phyloP scores from a whole-genome alignment of 2,113 vertebrate species.

The Copsychus sechellarum region DNA sequence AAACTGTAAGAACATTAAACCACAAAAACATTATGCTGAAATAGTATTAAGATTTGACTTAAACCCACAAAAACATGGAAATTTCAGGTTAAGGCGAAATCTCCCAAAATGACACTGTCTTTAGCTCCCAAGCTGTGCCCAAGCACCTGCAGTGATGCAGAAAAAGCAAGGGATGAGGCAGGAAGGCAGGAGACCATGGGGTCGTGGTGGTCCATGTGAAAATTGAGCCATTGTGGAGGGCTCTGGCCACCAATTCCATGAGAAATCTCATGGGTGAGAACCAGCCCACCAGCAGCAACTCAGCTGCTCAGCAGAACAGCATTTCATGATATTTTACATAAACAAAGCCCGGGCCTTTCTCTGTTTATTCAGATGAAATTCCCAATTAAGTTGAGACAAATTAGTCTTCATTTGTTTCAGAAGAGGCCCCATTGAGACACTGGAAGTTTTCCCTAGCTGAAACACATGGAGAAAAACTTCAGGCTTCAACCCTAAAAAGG shows the following conservation, averaged over 20 bases:
- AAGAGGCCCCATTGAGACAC: background rate
- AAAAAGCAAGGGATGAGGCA: background rate
- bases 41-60: conserved; percentile 44
- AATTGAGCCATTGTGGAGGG: background rate
- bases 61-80: conserved; percentile 28
- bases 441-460: conserved; percentile 22
- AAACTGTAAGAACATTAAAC: conserved; percentile 61
- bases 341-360: background rate
- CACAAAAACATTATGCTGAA: conserved; percentile 37
- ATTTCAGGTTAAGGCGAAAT: conserved; percentile 25
- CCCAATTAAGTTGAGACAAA: conserved; percentile 3
- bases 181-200: background rate
- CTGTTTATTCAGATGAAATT: conserved; percentile 25
- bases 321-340: background rate
- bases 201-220: background rate
- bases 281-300: background rate
- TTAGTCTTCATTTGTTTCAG: background rate
- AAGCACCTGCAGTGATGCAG: background rate
- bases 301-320: background rate
- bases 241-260: background rate
- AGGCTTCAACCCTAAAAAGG: conserved; percentile 47
- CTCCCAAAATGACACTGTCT: background rate
- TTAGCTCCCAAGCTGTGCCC: background rate
- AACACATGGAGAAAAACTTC: conserved; percentile 39
- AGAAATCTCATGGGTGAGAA: background rate